These are phyloP conservation scores for Gasteruption jaculator DNA, from an alignment of 2,888 invertebrate genomes.

Conservation along the genomic window DNA sequence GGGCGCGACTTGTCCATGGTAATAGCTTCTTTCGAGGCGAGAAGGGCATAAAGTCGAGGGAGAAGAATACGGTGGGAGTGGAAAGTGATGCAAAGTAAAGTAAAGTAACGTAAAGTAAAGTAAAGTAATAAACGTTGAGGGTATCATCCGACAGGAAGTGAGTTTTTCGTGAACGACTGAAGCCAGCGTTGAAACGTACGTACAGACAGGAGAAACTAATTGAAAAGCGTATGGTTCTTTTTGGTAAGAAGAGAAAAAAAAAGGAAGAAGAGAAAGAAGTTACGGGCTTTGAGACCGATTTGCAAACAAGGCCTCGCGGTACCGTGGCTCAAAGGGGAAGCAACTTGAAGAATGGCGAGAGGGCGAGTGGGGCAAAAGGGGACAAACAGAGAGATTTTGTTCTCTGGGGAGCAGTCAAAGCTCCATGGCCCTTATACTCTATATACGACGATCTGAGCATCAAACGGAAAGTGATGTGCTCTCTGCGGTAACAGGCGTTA, in stretches of 20 bases:
- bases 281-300: conserved; percentile 39
- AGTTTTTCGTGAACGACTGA: conserved; percentile 9
- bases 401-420: conserved; percentile 52
- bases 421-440: conserved; percentile 42
- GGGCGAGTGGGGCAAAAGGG: conserved; percentile 19
- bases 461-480: too few species aligned
- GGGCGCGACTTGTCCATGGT: too few species aligned
- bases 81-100: neutral
- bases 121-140: too few species aligned
- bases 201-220: too few species aligned
- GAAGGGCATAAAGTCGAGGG: neutral
- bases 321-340: conserved; percentile 19
- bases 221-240: conserved; percentile 37
- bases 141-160: neutral
- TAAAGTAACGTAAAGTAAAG: too few species aligned
- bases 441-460: conserved; percentile 47
- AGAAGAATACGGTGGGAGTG: neutral
- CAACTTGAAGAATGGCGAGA: conserved; percentile 9
- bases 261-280: too few species aligned
- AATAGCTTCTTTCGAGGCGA: neutral
- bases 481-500: too few species aligned
- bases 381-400: conserved; percentile 43
- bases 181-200: too few species aligned
- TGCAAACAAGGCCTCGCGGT: conserved; percentile 38
- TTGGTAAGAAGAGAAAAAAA: conserved; percentile 30